Base-by-base conservation (phyloP, 2,797 vertebrate genomes). In the Notamacropus eugenii region DNA sequence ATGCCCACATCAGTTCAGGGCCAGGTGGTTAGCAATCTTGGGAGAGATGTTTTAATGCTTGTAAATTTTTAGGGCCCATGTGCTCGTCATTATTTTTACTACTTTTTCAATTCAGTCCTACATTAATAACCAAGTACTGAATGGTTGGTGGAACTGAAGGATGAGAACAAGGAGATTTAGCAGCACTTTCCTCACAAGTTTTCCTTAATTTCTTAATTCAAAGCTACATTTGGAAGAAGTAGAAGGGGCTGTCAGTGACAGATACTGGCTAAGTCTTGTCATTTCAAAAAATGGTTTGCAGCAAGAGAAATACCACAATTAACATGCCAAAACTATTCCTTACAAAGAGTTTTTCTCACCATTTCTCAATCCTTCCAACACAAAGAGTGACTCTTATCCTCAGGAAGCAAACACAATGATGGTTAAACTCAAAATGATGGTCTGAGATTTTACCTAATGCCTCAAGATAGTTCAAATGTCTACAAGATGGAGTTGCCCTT, bases 101-200 rank as follows among this genome's bases (percentile, higher is more conserved):
- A 90, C n/a, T 91, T 87, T 46, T 82, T 6, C 9, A 93, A 95
- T 92, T 55, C 40, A 59, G 13, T 57, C n/a, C 4, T 82, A 34
- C 12, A 90, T 0, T 52, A 95, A 9, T 54, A 95, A 24, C 12
- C 62, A 95, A 95, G 24, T 58, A 52, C 31, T 19, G 93, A n/a
- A 28, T 29, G 29, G 12, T 11, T 31, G 92, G 52, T 3, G 50
- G 74, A n/a, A 96, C 96, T 5, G 59, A 62, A 52, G 28, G 91
- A 90, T 10, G 27, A 54, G 54, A 54, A 95, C 91, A 94, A 67
- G 54, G 58, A 13, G 90, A 57, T 57, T 90, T 40, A 90, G 52
- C 22, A 87, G 93, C 93, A 31, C 59, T 10, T 90, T 90, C 22
- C 92, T 93, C 94, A 52, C 94, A 95, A 52, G 92, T 27, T 96